phyloP scores from a whole-genome alignment of 2,888 invertebrate genomes.

The Ectemnius lituratus region DNA sequence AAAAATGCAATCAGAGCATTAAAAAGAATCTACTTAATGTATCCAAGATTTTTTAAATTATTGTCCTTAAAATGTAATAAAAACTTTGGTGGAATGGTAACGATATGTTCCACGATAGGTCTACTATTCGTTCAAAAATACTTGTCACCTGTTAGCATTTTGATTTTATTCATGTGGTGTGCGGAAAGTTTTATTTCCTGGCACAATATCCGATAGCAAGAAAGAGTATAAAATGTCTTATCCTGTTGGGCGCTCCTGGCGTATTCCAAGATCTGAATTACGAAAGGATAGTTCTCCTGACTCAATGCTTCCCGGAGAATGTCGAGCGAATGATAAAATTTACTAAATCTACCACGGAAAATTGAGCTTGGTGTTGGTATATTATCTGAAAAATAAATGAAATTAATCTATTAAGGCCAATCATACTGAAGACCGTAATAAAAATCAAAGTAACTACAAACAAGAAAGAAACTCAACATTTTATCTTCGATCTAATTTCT shows the following conservation, averaged over 20 bases:
- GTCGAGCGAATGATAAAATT: slow-evolving; percentile 58
- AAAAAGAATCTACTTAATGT: not conserved
- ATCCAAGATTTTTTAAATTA: not conserved
- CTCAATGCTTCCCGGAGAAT: slow-evolving; percentile 57
- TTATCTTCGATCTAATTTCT: too few species aligned
- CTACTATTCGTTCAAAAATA: not conserved
- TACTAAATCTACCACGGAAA: slow-evolving; percentile 54
- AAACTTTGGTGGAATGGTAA: too few species aligned
- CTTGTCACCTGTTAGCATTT: slow-evolving; percentile 65
- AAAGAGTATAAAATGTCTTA: slow-evolving; percentile 44
- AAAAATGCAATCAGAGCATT: not conserved
- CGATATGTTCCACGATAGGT: too few species aligned
- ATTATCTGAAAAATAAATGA: slow-evolving; percentile 48
- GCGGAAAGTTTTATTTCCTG: slow-evolving; percentile 57
- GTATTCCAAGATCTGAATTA: slow-evolving; percentile 55
- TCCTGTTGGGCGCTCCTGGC: slow-evolving; percentile 10
- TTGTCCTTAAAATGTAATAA: too few species aligned
- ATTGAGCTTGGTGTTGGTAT: slow-evolving; percentile 45
- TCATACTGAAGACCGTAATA: slow-evolving; percentile 19
- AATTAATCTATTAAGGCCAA: not conserved
- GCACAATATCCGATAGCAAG: slow-evolving; percentile 64
- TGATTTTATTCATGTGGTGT: slow-evolving; percentile 60
- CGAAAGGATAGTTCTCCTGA: slow-evolving; percentile 60
- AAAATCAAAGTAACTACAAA: too few species aligned
- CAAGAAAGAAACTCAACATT: too few species aligned